Conservation (phyloP, 2,113 vertebrate genomes). For the Scopus umbretta region DNA sequence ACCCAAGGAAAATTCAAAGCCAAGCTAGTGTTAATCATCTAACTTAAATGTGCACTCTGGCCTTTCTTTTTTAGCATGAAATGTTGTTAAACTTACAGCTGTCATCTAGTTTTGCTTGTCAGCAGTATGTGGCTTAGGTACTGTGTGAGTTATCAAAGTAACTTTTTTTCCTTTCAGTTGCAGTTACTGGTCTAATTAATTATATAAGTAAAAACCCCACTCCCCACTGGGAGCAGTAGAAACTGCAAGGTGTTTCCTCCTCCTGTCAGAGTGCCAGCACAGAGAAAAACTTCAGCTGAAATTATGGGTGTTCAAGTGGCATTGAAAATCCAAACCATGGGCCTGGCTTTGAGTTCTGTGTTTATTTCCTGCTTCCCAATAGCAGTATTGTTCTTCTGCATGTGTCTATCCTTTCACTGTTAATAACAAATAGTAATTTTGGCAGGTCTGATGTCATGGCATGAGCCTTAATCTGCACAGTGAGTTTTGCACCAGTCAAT, state of each 20-base stretch:
- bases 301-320: not conserved
- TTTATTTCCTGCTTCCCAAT: not conserved
- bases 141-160: not conserved
- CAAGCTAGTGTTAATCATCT: not conserved
- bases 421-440: not conserved
- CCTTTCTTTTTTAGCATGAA: not conserved
- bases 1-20: not conserved
- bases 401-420: not conserved
- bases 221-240: not conserved
- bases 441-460: not conserved
- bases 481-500: accelerated
- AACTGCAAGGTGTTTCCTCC: not conserved
- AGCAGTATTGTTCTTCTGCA: not conserved
- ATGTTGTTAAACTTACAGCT: not conserved
- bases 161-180: not conserved
- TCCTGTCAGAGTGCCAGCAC: not conserved
- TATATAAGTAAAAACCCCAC: not conserved
- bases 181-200: not conserved
- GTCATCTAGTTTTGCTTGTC: not conserved
- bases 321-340: not conserved
- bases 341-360: not conserved
- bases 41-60: not conserved
- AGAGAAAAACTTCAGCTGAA: not conserved
- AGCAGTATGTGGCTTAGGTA: not conserved
- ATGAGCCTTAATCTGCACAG: not conserved